Base-by-base conservation (phyloP, 1,140 invertebrate genomes). In the Ceratina australensis region DNA sequence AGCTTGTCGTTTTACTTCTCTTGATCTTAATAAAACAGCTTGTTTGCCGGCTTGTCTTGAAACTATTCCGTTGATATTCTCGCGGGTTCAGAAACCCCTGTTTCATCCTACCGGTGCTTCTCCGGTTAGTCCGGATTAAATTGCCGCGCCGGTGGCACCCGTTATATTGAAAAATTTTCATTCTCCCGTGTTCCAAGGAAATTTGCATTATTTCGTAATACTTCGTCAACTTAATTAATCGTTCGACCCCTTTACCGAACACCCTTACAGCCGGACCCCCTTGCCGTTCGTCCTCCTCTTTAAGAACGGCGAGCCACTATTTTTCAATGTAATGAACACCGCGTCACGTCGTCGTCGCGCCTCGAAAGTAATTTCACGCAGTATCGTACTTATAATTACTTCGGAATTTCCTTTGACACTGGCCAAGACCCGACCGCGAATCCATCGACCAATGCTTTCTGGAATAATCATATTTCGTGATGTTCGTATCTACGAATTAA, bases 161-260 rank as follows among this genome's bases (percentile, higher is more conserved):
- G 72, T 42, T 68, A 72, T 73, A 73, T 79, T 56, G 77, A 73
- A 73, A 61, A 74, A 68, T 79, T 66, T 67, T 67, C 69, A 78
- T 78, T 71, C 56, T 28, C 28, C 13, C 56, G 4, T 47, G 13
- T 26, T 28, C n/a, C n/a, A 1, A 3, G 15, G n/a, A 13, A 79
- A 79, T 79, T 79, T 79, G 57, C 72, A 63, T 74, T 74, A 68
- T 71, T 81, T 66, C 33, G 47, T 26, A 67, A 78, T 81, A 66
- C 63, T 66, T 50, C 59, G 50, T n/a, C 63, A 20, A 67, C 79
- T 72, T 67, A 67, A 78, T 81, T 72, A 78, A 81, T 81, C 50
- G 54, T 63, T 61, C 61, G 56, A 49, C 8, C 20, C 26, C 8
- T 0, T 8, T 12, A 18, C 8, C 50, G 28, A 12, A 18, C 24